Conservation (phyloP, 2,888 invertebrate genomes). For the Eristalis intricaria region DNA sequence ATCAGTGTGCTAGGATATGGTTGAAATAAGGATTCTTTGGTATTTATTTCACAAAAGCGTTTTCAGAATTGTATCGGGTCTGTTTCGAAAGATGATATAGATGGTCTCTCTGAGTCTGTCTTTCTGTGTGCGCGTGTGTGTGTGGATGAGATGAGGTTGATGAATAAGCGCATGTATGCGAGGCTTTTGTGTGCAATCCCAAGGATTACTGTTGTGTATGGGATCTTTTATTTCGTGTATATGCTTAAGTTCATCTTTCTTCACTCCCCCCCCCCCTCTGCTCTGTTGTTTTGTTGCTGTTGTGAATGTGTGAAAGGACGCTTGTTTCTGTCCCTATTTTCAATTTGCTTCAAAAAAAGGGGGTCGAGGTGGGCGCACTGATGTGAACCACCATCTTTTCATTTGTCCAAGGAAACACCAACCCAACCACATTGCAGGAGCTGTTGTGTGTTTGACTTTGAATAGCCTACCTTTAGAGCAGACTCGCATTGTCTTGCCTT, state of each 20-base stretch:
- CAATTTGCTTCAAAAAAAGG: no score
- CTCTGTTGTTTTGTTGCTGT: neutral
- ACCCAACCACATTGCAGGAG: no score
- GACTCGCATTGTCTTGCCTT: no score
- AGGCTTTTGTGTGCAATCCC: conserved; percentile 28
- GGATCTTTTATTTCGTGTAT: conserved; percentile 38
- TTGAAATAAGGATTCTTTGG: conserved; percentile 32
- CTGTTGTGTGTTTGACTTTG: no score
- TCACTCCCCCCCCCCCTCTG: neutral
- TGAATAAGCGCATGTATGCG: neutral
- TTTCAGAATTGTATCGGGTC: conserved; percentile 58
- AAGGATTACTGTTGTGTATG: conserved; percentile 49
- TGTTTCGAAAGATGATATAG: conserved; percentile 4
- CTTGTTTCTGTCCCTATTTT: neutral
- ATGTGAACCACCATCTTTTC: no score
- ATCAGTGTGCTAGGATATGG: neutral
- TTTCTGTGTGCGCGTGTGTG: neutral
- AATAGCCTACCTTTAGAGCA: no score
- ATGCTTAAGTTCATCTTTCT: conserved; percentile 15
- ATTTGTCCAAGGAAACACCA: no score
- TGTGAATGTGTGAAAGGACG: neutral
- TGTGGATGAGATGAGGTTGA: neutral
- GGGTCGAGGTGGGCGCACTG: no score
- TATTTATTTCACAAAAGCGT: conserved; percentile 52
- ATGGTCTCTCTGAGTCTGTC: no score